Evolutionary conservation across 2,888 invertebrate genomes (phyloP).

Genomic region (Ommatoiulus sabulosus): DNA sequence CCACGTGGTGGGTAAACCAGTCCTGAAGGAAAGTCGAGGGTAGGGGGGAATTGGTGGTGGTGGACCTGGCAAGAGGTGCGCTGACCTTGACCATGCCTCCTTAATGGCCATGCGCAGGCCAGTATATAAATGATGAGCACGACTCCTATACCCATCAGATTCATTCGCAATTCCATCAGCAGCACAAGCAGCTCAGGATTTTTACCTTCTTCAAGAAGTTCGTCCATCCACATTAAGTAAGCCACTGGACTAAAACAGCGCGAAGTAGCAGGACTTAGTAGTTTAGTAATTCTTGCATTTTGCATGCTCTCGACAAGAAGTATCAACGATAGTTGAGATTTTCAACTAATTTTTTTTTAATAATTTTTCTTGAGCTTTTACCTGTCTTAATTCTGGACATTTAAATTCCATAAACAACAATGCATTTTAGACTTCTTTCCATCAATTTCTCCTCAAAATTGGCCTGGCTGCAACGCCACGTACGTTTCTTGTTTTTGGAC

Average conservation of each 20-base stretch:
- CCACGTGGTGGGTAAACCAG: slow-evolving; percentile 23
- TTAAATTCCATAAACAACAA: too few species aligned
- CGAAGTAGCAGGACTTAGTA: slow-evolving; percentile 6
- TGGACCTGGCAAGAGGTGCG: neutral
- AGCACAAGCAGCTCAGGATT: neutral
- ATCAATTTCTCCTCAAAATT: too few species aligned
- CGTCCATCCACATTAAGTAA: neutral
- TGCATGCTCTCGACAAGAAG: too few species aligned
- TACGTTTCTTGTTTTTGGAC: too few species aligned
- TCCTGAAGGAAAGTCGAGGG: slow-evolving; percentile 23
- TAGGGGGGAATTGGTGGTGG: neutral
- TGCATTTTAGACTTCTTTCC: neutral
- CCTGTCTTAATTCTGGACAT: too few species aligned
- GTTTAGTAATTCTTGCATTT: neutral
- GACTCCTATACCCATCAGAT: neutral
- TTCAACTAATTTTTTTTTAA: too few species aligned
- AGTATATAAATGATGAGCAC: slow-evolving; percentile 12
- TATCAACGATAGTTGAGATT: too few species aligned
- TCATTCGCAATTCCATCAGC: neutral
- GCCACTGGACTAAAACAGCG: neutral
- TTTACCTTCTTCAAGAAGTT: neutral
- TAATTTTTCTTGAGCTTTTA: too few species aligned
- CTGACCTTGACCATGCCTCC: slow-evolving; percentile 39
- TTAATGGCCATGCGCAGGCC: neutral
- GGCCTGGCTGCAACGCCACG: too few species aligned